Evolutionary conservation across 2,888 invertebrate species (phyloP).

Genomic region (Lasiommata megera): DNA sequence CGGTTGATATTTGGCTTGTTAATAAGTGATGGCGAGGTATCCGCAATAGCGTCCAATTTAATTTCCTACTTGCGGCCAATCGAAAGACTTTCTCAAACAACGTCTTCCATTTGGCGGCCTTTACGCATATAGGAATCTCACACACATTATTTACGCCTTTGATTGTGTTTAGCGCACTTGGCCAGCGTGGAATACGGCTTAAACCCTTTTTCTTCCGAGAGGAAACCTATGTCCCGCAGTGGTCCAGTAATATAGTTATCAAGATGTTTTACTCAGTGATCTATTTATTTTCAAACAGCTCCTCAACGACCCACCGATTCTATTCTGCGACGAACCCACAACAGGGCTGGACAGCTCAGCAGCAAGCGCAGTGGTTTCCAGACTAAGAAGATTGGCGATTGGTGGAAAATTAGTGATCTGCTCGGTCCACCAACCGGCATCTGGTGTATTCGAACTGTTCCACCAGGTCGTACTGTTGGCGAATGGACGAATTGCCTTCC

Average conservation of each 20-base stretch:
- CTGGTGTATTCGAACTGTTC: conserved; percentile 91
- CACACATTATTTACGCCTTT: too few species aligned
- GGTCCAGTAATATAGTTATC: background rate
- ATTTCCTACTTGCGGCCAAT: too few species aligned
- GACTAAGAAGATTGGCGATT: conserved; percentile 83
- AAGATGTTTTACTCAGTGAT: background rate
- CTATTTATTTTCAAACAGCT: conserved; percentile 75
- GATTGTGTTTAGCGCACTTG: too few species aligned
- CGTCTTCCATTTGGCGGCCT: too few species aligned
- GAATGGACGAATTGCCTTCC: conserved; percentile 88
- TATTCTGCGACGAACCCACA: conserved; percentile 97
- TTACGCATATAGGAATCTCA: too few species aligned
- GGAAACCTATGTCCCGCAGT: too few species aligned
- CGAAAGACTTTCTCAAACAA: too few species aligned
- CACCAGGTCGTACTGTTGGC: conserved; percentile 89
- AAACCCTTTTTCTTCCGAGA: too few species aligned
- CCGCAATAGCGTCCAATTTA: too few species aligned
- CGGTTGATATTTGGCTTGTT: too few species aligned
- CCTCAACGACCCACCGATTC: conserved; percentile 91
- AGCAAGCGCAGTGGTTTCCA: conserved; percentile 89
- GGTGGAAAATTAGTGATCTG: conserved; percentile 90
- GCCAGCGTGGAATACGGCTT: too few species aligned
- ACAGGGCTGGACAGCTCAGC: conserved; percentile 95
- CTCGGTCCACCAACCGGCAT: conserved; percentile 95
- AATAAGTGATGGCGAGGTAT: too few species aligned